A percentile compares a stretch with the other conserved stretches of the same genome.
Evolutionary conservation across 2,888 invertebrate species (phyloP).

Genomic region (Meghimatium bilineatum): DNA sequence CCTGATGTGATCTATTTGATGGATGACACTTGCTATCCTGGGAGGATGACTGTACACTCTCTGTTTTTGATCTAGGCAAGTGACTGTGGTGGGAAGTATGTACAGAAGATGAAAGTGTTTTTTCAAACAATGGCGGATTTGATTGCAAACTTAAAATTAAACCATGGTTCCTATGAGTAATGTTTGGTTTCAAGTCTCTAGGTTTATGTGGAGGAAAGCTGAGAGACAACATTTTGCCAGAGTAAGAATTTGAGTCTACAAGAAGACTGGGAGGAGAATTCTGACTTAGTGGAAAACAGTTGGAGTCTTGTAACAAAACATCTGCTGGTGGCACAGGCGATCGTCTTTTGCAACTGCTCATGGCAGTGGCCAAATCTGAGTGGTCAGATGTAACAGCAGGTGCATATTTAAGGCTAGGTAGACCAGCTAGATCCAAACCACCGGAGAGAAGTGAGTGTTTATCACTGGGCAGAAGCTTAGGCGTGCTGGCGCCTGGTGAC

Average conservation of each 20-base stretch:
- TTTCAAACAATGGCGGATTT: slow-evolving; percentile 10
- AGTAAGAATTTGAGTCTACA: slow-evolving; percentile 25
- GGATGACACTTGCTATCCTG: slow-evolving; percentile 8
- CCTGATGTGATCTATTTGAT: slow-evolving; percentile 6
- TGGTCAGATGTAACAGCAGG: neutral
- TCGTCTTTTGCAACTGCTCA: slow-evolving; percentile 11
- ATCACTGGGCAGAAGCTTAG: slow-evolving; percentile 41
- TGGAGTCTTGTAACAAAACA: slow-evolving; percentile 12
- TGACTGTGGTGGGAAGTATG: neutral
- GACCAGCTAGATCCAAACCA: slow-evolving; percentile 48
- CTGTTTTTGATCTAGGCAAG: slow-evolving; percentile 26
- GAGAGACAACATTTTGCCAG: slow-evolving; percentile 44
- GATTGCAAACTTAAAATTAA: slow-evolving; percentile 13
- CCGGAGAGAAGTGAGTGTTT: slow-evolving; percentile 46
- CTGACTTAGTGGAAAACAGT: neutral
- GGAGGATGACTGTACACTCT: neutral
- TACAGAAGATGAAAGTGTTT: slow-evolving; percentile 4
- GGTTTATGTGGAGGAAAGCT: slow-evolving; percentile 47
- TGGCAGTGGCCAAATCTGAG: neutral
- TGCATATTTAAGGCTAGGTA: slow-evolving; percentile 32
- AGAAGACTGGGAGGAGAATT: slow-evolving; percentile 33
- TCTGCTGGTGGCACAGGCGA: neutral
- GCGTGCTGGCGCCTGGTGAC: slow-evolving; percentile 54
- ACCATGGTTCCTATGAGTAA: slow-evolving; percentile 22
- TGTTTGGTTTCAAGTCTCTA: slow-evolving; percentile 27